Base-by-base conservation (phyloP, 2,888 invertebrate genomes). In the Epinotia ramella region DNA sequence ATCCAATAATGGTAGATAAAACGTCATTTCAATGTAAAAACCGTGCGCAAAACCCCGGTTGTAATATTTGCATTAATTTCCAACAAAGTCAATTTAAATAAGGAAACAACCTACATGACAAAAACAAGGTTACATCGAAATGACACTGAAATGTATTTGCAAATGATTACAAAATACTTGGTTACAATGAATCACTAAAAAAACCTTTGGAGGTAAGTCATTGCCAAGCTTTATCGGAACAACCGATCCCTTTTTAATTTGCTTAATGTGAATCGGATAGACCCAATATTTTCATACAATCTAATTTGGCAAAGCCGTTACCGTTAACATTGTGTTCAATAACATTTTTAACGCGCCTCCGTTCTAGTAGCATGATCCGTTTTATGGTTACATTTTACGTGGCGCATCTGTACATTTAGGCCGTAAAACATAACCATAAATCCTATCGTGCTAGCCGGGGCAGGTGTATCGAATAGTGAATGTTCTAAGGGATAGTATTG, bases 121-220 rank as follows among this genome's bases (percentile, higher is more conserved):
- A 66, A 28, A 44, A 24, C 18, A 46, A 12, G 56, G 18, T 46
- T n/a, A 56, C 57, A 65, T 46, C 57, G 24, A 44, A 69, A 69
- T 70, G 56, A 68, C 62, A 57, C 18, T 12, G 18, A 59, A 64
- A 1, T 33, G 24, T 64, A 28, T 74, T 70, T 70, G 24, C 40
- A 24, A 65, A 60, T 59, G 75, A 75, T 75, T 75, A 65, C 53
- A 44, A 70, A 70, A 70, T 69, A 70, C 70, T 70, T 75, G 74
- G 46, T 40, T 59, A 13, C 28, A 63, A 56, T 56, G 24, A 16
- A 11, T 44, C 6, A 16, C 40, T 9, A 16, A 62, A 3, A 46
- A 65, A 64, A 65, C 11, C 73, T 49, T 28, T 18, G 59, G 59
- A 59, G 9, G 18, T 44, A 64, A 60, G 33, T 56, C 18, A 63